Evolutionary conservation across 2,113 vertebrate species (phyloP).

Genomic region (Silurus asotus): DNA sequence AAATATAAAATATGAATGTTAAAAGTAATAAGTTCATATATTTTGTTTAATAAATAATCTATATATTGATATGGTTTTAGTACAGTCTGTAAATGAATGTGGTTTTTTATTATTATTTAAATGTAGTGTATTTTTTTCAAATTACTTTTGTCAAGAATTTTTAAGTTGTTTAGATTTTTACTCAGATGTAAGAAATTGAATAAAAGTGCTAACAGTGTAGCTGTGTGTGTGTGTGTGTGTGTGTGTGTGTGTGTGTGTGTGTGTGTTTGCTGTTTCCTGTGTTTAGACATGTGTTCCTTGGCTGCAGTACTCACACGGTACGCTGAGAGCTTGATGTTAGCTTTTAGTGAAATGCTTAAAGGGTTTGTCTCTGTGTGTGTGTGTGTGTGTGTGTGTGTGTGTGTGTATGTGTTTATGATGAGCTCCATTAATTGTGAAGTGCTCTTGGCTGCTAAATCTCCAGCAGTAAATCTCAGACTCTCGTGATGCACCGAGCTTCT

Average conservation of each 20-base stretch:
- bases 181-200: no score
- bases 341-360: constrained; percentile 54
- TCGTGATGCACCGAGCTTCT: constrained; percentile 41
- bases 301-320: background rate
- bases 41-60: background rate
- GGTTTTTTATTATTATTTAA: background rate
- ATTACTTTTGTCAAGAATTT: background rate
- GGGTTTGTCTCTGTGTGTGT: constrained; percentile 50
- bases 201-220: background rate
- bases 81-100: background rate
- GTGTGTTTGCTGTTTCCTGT: background rate
- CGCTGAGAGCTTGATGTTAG: constrained; percentile 33
- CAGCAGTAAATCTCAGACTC: constrained; percentile 43
- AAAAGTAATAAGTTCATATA: background rate
- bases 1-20: no score
- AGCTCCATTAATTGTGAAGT: constrained; percentile 53
- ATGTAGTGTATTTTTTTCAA: background rate
- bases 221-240: background rate
- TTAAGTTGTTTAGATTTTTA: background rate
- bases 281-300: constrained; percentile 34
- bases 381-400: constrained; percentile 1
- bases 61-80: background rate
- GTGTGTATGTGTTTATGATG: constrained; percentile 48
- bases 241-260: background rate
- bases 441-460: constrained; percentile 37